These are phyloP conservation scores for Onchidella celtica DNA, from an alignment of 2,888 invertebrate species.

Conservation along the genomic window DNA sequence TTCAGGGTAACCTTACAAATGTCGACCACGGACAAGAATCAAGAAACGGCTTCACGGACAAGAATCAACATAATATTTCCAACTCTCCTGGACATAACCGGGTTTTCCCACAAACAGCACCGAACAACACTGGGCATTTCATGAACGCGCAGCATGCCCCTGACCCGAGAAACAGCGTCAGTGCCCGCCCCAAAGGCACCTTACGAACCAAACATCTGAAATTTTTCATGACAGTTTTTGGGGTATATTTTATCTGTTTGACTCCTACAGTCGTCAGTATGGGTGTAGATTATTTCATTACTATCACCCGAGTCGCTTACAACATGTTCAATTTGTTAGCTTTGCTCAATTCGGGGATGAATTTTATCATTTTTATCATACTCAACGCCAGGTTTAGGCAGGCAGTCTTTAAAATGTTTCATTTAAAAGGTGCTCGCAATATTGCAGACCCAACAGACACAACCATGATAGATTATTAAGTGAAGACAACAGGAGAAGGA, in stretches of 20 bases:
- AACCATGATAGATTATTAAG: not conserved
- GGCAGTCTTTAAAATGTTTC: not conserved
- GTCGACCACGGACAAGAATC: too few species aligned
- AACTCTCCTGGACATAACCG: too few species aligned
- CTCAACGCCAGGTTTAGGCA: conserved; percentile 3
- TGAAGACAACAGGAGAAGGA: too few species aligned
- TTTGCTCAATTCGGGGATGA: conserved; percentile 22
- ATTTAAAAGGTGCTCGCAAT: not conserved
- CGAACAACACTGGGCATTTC: too few species aligned
- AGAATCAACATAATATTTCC: too few species aligned
- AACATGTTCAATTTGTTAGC: conserved; percentile 28
- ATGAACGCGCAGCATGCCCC: too few species aligned
- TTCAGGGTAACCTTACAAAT: too few species aligned
- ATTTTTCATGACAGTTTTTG: conserved; percentile 29
- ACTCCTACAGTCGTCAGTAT: conserved; percentile 11
- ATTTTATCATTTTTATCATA: conserved; percentile 14
- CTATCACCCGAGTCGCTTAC: not conserved
- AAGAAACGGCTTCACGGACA: too few species aligned
- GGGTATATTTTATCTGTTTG: conserved; percentile 20
- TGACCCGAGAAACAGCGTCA: not conserved
- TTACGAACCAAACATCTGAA: not conserved
- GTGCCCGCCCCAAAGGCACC: not conserved
- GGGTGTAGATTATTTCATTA: conserved; percentile 11
- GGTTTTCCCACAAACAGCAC: too few species aligned
- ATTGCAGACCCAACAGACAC: not conserved